phyloP scores from a whole-genome alignment of 2,113 vertebrate genomes.

The Muntiacus reevesi region DNA sequence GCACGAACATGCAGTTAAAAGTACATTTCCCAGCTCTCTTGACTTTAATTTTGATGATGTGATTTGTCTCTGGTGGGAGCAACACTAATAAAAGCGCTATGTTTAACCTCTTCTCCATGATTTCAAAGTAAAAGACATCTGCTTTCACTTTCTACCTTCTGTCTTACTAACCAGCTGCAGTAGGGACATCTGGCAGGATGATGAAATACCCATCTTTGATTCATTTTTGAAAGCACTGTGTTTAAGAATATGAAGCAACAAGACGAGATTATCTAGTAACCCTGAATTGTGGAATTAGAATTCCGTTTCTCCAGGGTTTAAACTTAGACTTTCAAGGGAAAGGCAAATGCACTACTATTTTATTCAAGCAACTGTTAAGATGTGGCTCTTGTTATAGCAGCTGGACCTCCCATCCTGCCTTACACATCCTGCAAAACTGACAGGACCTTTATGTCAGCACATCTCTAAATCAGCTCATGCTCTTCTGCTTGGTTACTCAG shows the following conservation, averaged over 20 bases:
- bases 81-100: neutral
- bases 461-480: neutral
- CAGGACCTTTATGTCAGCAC: neutral
- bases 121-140: neutral
- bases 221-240: neutral
- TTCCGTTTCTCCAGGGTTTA: neutral
- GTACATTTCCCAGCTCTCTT: neutral
- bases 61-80: neutral
- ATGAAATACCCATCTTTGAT: neutral
- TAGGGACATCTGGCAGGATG: neutral
- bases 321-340: neutral
- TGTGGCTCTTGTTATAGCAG: neutral
- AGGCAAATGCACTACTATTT: neutral
- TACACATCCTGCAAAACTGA: neutral
- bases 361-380: neutral
- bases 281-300: neutral
- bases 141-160: neutral
- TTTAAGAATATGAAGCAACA: neutral
- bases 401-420: neutral
- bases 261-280: neutral
- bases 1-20: neutral
- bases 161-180: neutral
- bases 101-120: neutral
- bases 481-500: neutral
- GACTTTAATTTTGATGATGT: neutral